phyloP scores from a whole-genome alignment of 2,888 invertebrate genomes.

The Macrostomum cliftonense region DNA sequence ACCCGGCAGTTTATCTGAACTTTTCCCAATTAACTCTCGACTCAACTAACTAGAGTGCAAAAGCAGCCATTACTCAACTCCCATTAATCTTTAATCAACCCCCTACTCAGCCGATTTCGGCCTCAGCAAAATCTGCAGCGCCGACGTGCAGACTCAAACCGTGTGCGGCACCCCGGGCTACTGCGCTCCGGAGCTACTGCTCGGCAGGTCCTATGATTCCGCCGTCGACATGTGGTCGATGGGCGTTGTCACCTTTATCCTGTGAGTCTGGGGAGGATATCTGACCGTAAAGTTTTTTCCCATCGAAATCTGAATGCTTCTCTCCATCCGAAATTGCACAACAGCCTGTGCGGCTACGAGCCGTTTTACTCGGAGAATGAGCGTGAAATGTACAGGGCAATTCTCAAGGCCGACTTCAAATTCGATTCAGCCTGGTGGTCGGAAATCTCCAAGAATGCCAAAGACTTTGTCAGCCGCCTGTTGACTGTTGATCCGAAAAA shows the following conservation, averaged over 20 bases:
- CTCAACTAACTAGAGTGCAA: too few species aligned
- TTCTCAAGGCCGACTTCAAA: conserved; percentile 27
- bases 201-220: conserved; percentile 15
- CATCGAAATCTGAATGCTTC: too few species aligned
- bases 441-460: conserved; percentile 32
- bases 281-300: too few species aligned
- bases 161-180: conserved; percentile 41
- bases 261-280: conserved; percentile 20
- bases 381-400: conserved; percentile 26
- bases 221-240: conserved; percentile 33
- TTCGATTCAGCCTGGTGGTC: conserved; percentile 32
- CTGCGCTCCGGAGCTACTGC: conserved; percentile 34
- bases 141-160: conserved; percentile 35
- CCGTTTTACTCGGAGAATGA: conserved; percentile 32
- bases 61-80: too few species aligned
- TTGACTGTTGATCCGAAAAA: conserved; percentile 20
- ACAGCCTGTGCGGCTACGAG: conserved; percentile 34
- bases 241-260: conserved; percentile 33
- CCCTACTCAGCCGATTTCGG: conserved; percentile 39
- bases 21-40: too few species aligned
- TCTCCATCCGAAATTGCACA: too few species aligned
- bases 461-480: conserved; percentile 25
- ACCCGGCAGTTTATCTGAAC: too few species aligned
- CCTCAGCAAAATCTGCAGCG: conserved; percentile 36
- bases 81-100: too few species aligned